A percentile compares a stretch with the other conserved stretches of the same genome.
Evolutionary conservation across 2,888 invertebrate species (phyloP).

Genomic region (Tiphia femorata): DNA sequence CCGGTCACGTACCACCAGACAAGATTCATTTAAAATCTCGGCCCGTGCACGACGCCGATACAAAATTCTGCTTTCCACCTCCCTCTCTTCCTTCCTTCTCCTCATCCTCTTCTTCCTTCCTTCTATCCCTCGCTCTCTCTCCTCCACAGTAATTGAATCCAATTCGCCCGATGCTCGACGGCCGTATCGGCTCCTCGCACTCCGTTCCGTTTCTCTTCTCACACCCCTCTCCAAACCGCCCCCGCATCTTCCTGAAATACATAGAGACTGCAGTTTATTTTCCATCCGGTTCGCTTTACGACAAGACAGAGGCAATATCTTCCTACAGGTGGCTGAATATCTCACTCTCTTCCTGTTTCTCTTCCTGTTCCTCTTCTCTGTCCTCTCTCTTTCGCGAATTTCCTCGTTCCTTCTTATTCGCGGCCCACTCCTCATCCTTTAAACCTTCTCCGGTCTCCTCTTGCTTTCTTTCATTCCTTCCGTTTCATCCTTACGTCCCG

Average conservation of each 20-base stretch:
- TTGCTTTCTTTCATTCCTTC: background rate
- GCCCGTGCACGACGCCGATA: slow-evolving; percentile 30
- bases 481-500: background rate
- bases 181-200: background rate
- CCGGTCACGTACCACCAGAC: slow-evolving; percentile 38
- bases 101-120: too few species aligned
- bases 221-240: background rate
- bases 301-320: slow-evolving; percentile 38
- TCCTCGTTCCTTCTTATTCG: slow-evolving; percentile 10
- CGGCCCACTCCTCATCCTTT: slow-evolving; percentile 16
- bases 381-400: background rate
- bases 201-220: background rate
- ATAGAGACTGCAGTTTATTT: slow-evolving; percentile 29
- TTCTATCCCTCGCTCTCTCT: too few species aligned
- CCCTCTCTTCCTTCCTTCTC: too few species aligned
- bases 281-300: slow-evolving; percentile 34
- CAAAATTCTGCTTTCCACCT: slow-evolving; percentile 42
- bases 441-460: background rate
- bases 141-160: slow-evolving; percentile 38
- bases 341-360: background rate
- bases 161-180: slow-evolving; percentile 10
- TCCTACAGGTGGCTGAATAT: slow-evolving; percentile 38
- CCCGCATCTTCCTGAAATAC: slow-evolving; percentile 12
- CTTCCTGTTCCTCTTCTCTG: background rate
- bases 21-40: slow-evolving; percentile 41